Conservation (phyloP, 2,797 vertebrate species). For the Xiphorhynchus erythropygius region DNA sequence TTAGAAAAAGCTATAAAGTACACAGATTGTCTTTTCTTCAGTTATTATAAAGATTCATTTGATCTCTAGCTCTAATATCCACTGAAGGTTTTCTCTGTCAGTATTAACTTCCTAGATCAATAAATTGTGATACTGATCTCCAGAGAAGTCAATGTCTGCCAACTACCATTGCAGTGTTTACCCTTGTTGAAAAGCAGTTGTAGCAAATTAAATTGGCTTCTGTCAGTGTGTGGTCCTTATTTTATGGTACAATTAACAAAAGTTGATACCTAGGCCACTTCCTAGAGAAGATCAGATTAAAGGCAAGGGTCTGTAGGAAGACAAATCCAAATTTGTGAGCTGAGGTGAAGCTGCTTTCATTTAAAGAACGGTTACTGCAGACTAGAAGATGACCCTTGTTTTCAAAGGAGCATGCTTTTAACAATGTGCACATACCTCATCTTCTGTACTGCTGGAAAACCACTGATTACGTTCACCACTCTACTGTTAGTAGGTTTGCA, state of each 20-base stretch:
- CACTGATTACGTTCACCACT: not conserved
- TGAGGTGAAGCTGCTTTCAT: not conserved
- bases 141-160: constrained; percentile 18
- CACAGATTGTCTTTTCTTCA: constrained; percentile 38
- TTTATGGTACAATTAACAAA: constrained; percentile 7
- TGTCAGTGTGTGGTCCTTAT: not conserved
- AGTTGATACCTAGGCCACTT: not conserved
- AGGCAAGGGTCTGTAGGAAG: not conserved
- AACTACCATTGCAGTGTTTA: not conserved
- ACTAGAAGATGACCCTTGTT: not conserved
- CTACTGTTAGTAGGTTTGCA: rapidly evolving
- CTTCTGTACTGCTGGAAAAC: not conserved
- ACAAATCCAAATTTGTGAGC: not conserved
- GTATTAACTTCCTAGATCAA: constrained; percentile 58
- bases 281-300: not conserved
- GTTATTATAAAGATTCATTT: constrained; percentile 62
- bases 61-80: constrained; percentile 31
- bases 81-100: constrained; percentile 42
- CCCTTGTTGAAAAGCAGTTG: not conserved
- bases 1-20: constrained; percentile 33
- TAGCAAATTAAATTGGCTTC: constrained; percentile 34
- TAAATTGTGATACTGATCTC: constrained; percentile 45
- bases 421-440: not conserved
- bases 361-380: not conserved
- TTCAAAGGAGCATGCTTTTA: not conserved